Conservation (phyloP, 2,888 invertebrate species). For the Caenorhabditis japonica region DNA sequence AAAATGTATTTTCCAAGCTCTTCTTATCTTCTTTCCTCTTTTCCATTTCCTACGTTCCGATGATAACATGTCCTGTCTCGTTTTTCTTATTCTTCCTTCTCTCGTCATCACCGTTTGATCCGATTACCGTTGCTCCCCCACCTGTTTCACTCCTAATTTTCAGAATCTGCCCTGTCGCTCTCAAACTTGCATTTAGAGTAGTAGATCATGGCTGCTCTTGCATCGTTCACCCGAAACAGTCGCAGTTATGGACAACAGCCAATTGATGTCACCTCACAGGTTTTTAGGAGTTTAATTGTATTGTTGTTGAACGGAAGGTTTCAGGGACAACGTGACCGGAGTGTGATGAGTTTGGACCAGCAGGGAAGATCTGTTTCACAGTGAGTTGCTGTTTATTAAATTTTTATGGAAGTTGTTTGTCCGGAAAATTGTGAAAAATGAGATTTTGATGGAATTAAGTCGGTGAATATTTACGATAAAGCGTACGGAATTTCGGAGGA, state of each 20-base stretch:
- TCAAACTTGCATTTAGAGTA: conserved; percentile 46
- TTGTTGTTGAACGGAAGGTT: conserved; percentile 3
- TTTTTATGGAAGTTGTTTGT: too few species aligned
- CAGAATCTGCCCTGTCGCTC: too few species aligned
- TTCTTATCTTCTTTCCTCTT: conserved; percentile 17
- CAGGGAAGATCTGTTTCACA: conserved; percentile 54
- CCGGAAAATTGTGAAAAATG: too few species aligned
- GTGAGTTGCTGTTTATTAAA: conserved; percentile 41
- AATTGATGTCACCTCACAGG: conserved; percentile 55
- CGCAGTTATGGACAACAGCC: conserved; percentile 60
- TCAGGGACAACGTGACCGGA: conserved; percentile 46
- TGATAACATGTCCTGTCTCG: too few species aligned
- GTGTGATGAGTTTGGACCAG: conserved; percentile 43
- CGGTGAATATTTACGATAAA: too few species aligned
- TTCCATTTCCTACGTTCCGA: conserved; percentile 35
- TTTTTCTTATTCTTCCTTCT: conserved; percentile 21
- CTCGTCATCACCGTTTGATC: conserved; percentile 18
- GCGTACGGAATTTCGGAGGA: too few species aligned
- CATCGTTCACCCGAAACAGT: conserved; percentile 61
- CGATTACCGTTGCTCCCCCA: conserved; percentile 32
- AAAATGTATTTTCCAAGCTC: conserved; percentile 6
- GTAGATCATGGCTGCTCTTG: conserved; percentile 58
- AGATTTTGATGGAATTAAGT: too few species aligned
- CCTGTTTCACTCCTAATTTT: conserved; percentile 16
- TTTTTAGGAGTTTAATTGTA: neutral